phyloP scores from a whole-genome alignment of 2,888 invertebrate species.

The Oscheius sp. region DNA sequence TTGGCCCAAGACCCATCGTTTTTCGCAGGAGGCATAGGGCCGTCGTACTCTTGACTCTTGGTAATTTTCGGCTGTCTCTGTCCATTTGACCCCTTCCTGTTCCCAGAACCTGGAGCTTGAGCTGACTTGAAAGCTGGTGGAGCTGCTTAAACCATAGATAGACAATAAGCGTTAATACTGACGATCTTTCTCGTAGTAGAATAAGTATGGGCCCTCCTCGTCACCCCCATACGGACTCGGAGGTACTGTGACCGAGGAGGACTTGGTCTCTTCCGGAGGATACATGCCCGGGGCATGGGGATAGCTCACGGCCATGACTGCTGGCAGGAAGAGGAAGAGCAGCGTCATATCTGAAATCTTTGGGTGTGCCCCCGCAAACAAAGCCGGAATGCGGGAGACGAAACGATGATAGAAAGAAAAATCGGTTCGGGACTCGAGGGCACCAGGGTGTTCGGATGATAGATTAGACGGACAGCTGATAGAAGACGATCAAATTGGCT shows the following conservation, averaged over 20 bases:
- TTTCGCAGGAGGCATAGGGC: neutral
- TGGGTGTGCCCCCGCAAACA: neutral
- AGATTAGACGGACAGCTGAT: conserved; percentile 15
- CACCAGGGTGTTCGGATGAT: conserved; percentile 20
- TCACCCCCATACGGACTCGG: conserved; percentile 17
- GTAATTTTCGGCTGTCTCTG: neutral
- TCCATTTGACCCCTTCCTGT: neutral
- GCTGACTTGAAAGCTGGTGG: neutral
- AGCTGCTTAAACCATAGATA: neutral
- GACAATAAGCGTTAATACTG: neutral
- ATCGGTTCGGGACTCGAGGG: conserved; percentile 6
- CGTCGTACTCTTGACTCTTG: neutral
- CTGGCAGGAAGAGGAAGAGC: conserved; percentile 21
- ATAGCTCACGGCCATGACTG: conserved; percentile 1
- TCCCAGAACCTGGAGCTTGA: neutral
- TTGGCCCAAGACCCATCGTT: neutral
- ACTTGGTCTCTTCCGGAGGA: conserved; percentile 18
- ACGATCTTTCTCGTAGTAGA: conserved; percentile 35
- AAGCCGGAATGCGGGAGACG: conserved; percentile 21
- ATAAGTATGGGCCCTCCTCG: conserved; percentile 15
- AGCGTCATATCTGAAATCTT: conserved; percentile 7
- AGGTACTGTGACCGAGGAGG: conserved; percentile 1
- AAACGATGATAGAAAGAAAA: conserved; percentile 18
- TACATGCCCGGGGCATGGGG: conserved; percentile 28
- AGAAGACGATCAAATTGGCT: neutral